Evolutionary conservation across 2,797 vertebrate species (phyloP), one percentile per base, ranked within the genome.

Genomic region (Emydoidea blandingii): DNA sequence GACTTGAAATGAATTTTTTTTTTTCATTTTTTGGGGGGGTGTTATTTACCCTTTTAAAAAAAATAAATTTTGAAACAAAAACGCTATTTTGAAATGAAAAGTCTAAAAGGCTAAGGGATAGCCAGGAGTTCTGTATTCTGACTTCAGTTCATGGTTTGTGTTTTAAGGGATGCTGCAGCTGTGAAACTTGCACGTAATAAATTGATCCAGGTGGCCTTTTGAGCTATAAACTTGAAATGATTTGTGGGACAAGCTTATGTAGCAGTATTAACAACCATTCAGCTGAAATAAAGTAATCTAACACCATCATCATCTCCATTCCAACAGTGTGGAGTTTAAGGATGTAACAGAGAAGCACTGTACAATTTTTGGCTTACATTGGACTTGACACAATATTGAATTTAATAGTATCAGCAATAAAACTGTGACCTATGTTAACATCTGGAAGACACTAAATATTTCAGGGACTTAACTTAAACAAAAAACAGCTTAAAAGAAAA

Each of bases 401-500:
- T 92, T 94, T 85, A 91, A 47, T 79, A 31, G 41, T 29, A 34
- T 21, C n/a, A 53, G 47, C 44, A 54, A 2, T 88, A 87, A 88
- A 95, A 52, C 65, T 37, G 14, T 83, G 11, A 74, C n/a, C 52
- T 93, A 15, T 1, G 21, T 50, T 89, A 79, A 52, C 78, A 52
- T 85, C 93, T 27, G 34, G 54, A 19, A 90, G 87, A 88, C 53
- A 5, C 16, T 21, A 31, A 88, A 16, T 8, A 31, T 72, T 85
- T 88, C 31, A 80, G 84, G n/a, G 31, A 14, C 79, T 92, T 96
- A 84, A 21, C 44, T 50, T 79, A 68, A 94, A 84, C 21, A 86
- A 21, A 68, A 80, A 68, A 1, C 34, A 78, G 44, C 62, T 56
- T 94, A 80, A 49, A 41, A 91, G 41, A 29, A 52, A 80, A 34